Percentiles rank a stretch among this genome's conserved stretches.
Evolutionary conservation across 2,113 vertebrate species (phyloP).

Genomic region (Cynocephalus volans): DNA sequence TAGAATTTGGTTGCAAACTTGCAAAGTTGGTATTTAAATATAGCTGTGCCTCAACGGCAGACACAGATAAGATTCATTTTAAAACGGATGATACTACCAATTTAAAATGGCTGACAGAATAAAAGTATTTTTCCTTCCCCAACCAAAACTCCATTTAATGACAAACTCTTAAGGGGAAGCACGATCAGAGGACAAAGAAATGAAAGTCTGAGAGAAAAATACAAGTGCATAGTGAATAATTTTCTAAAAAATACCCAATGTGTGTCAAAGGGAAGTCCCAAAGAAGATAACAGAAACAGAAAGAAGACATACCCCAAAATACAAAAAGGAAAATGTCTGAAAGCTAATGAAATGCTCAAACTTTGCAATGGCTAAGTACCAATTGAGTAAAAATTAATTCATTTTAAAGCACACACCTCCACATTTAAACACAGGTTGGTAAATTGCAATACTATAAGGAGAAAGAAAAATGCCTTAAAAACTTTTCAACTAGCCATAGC

Average conservation of each 20-base stretch:
- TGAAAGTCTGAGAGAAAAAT: not conserved
- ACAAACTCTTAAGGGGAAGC: not conserved
- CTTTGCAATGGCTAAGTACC: not conserved
- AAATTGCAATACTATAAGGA: not conserved
- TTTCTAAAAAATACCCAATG: not conserved
- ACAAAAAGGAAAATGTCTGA: not conserved
- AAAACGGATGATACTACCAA: not conserved
- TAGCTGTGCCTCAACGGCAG: not conserved
- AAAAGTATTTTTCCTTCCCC: not conserved
- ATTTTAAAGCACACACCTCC: not conserved
- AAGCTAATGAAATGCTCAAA: not conserved
- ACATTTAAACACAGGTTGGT: not conserved
- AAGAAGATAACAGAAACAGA: not conserved
- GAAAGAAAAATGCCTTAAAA: not conserved
- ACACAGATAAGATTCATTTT: not conserved
- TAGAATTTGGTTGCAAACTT: not conserved
- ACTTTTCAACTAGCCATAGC: not conserved
- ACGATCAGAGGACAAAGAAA: not conserved
- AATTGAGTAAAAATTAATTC: not conserved
- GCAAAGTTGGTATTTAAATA: not conserved
- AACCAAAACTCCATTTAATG: not conserved
- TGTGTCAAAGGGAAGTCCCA: not conserved
- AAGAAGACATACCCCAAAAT: not conserved
- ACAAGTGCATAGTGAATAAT: not conserved
- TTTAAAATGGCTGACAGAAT: not conserved